phyloP scores from a whole-genome alignment of 2,113 vertebrate species.

The Lanius ludovicianus region DNA sequence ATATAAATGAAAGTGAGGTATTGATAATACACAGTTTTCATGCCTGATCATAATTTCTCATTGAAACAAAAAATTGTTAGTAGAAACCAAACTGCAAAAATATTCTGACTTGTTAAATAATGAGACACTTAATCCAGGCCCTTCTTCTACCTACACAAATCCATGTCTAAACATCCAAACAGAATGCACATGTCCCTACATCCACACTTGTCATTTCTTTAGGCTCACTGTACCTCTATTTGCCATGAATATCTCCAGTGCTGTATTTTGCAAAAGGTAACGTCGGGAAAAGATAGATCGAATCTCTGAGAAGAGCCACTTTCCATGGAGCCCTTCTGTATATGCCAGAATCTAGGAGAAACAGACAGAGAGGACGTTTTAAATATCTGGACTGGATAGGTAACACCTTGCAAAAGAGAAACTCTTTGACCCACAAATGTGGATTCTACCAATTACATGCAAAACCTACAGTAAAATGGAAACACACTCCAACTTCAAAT shows the following conservation, averaged over 20 bases:
- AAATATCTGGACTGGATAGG: not conserved
- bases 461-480: not conserved
- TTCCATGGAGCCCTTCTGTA: slow-evolving; percentile 96
- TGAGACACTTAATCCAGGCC: not conserved
- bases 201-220: not conserved
- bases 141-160: not conserved
- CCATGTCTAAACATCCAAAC: not conserved
- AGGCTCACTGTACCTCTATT: slow-evolving; percentile 85
- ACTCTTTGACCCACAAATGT: not conserved
- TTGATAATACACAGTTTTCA: not conserved
- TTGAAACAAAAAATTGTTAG: rapidly evolving
- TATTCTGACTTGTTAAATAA: not conserved
- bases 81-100: not conserved
- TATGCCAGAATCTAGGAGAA: slow-evolving; percentile 87
- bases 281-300: slow-evolving; percentile 91
- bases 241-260: slow-evolving; percentile 97
- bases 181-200: not conserved
- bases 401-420: not conserved
- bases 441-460: not conserved
- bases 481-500: not conserved
- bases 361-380: not conserved
- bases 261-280: slow-evolving; percentile 94
- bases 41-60: not conserved
- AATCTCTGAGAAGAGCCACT: slow-evolving; percentile 98
- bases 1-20: not conserved